A percentile compares a stretch with the other conserved stretches of the same genome.
phyloP scores from a whole-genome alignment of 2,113 vertebrate genomes.

The Tupaia tana region DNA sequence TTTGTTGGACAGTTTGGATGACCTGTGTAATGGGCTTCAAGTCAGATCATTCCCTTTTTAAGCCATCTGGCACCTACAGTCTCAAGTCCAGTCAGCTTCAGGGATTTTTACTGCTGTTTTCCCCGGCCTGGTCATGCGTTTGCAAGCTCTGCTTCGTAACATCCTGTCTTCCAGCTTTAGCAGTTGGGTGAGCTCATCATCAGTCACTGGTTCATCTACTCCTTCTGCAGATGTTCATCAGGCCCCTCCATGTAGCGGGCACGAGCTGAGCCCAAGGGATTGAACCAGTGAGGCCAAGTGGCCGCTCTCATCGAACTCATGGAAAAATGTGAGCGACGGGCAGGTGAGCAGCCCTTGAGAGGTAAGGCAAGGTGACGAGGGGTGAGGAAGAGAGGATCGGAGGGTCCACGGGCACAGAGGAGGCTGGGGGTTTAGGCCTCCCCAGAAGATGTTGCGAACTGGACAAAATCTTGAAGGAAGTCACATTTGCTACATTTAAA shows the following conservation, averaged over 20 bases:
- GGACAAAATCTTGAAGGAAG: background rate
- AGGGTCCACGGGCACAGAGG: background rate
- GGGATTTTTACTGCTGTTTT: background rate
- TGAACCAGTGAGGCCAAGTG: background rate
- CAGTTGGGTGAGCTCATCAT: background rate
- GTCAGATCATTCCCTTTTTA: background rate
- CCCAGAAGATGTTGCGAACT: background rate
- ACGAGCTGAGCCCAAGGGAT: background rate
- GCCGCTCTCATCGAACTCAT: background rate
- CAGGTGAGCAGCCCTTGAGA: background rate
- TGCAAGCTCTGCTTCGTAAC: background rate
- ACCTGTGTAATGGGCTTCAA: background rate
- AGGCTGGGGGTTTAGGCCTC: background rate
- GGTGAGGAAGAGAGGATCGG: background rate
- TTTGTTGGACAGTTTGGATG: background rate
- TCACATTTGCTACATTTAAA: background rate
- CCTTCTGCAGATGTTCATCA: background rate
- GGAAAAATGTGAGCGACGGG: background rate
- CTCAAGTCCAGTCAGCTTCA: background rate
- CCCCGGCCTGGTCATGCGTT: background rate
- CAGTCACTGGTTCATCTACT: fast-evolving
- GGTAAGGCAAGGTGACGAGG: background rate
- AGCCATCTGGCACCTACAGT: background rate
- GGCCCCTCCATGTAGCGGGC: background rate
- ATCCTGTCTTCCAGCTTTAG: background rate